Evolutionary conservation across 2,113 vertebrate genomes (phyloP), one percentile per base, ranked within the genome.

Genomic region (Hylia prasina): DNA sequence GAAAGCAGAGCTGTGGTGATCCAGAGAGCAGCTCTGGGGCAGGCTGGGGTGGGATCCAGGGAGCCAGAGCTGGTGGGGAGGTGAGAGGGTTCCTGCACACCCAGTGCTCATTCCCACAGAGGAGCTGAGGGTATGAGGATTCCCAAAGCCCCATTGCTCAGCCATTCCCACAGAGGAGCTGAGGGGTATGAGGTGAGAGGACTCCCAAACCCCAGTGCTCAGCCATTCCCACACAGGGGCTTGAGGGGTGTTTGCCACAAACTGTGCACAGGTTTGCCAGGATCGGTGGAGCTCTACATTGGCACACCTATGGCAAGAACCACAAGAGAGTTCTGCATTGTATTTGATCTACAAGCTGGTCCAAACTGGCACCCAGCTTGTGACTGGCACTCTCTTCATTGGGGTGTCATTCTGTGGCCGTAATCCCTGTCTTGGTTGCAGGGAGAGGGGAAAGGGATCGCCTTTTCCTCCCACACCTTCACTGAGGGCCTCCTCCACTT

Each of bases 11-110:
- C 18, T 53, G 19, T 4, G 13, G 70, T 17, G 65, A 90, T 88
- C 13, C 75, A 57, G 79, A 31, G 56, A 85, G 90, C 92, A 97
- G 84, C 78, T 82, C 90, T 68, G 44, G 61, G 90, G 72, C 93
- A 94, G 69, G 77, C 27, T 1, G 4, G 24, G 37, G 35, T 78
- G 54, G 47, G 47, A 95, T 37, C 16, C n/a, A 3, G 56, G 48
- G 19, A 66, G 39, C 23, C 72, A 65, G 63, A 51, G 54, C 42
- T 45, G 33, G 33, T 19, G 13, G 47, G 23, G 64, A 83, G 20
- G 48, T 2, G 1, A 81, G 39, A 78, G 60, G 39, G 8, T 1
- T 71, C 45, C 44, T 68, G 51, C 33, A 57, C 35, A 82, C 54
- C 51, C 72, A 4, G 0, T 5, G 40, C 24, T 77, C 37, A 27